Conservation (phyloP, 2,113 vertebrate genomes). For the Progne subis region DNA sequence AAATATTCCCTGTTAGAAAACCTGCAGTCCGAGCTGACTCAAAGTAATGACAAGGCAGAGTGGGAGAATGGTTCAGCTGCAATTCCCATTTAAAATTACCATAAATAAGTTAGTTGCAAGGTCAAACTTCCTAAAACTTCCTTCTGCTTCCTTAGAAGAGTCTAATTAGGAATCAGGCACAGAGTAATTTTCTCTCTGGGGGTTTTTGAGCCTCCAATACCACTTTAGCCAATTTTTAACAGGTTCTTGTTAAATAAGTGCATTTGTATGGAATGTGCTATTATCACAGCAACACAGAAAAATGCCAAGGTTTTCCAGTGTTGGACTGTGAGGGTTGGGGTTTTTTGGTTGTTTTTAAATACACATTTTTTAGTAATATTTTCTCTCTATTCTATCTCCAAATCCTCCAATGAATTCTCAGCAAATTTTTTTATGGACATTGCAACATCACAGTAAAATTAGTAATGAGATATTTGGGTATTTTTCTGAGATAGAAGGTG, state of each 20-base stretch:
- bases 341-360: neutral
- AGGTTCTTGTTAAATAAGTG: accelerated
- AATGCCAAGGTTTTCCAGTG: neutral
- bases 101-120: neutral
- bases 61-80: neutral
- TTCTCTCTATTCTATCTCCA: neutral
- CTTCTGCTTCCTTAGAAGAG: neutral
- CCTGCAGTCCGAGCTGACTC: neutral
- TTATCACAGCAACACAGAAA: neutral
- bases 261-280: neutral
- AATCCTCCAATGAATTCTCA: neutral
- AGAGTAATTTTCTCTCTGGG: neutral
- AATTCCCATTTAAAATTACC: neutral
- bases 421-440: neutral
- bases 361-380: neutral
- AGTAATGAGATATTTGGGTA: neutral
- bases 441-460: neutral
- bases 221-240: neutral
- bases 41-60: neutral
- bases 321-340: accelerated
- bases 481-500: neutral
- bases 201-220: neutral
- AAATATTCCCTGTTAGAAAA: neutral
- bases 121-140: neutral
- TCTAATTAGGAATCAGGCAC: neutral